phyloP scores from a whole-genome alignment of 1,140 invertebrate genomes.

The Cydia splendana region DNA sequence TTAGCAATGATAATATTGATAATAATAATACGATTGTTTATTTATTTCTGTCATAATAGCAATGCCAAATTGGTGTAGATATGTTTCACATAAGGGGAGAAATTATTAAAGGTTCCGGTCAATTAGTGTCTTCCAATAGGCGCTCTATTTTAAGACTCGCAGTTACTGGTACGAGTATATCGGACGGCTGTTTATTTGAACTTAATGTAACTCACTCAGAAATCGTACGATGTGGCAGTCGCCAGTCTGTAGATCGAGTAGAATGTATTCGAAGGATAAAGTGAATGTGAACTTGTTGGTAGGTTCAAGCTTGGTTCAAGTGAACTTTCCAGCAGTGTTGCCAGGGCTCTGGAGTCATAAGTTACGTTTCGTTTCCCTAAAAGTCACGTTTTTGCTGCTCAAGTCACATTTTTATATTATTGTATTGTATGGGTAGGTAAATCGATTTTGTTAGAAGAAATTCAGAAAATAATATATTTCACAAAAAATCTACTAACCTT shows the following conservation, averaged over 20 bases:
- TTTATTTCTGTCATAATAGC: not conserved
- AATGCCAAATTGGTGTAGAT: not conserved
- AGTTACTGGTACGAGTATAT: not conserved
- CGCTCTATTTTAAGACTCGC: slow-evolving; percentile 5
- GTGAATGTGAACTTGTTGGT: slow-evolving; percentile 14
- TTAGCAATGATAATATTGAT: slow-evolving; percentile 4
- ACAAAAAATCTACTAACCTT: too few species aligned
- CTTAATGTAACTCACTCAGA: not conserved
- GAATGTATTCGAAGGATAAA: not conserved
- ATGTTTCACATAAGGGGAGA: not conserved
- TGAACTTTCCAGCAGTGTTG: not conserved
- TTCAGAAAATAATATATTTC: too few species aligned
- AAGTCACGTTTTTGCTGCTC: too few species aligned
- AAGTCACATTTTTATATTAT: too few species aligned
- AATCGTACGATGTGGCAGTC: slow-evolving; percentile 21
- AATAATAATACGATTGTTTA: not conserved
- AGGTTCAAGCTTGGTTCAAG: not conserved
- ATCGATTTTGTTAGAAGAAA: too few species aligned
- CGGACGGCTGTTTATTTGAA: not conserved
- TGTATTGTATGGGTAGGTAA: too few species aligned
- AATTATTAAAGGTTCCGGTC: not conserved
- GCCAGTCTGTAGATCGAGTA: not conserved
- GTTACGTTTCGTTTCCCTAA: too few species aligned
- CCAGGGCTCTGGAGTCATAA: too few species aligned
- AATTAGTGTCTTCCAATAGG: not conserved